Conservation (phyloP, 2,113 vertebrate genomes). For the Sander vitreus region DNA sequence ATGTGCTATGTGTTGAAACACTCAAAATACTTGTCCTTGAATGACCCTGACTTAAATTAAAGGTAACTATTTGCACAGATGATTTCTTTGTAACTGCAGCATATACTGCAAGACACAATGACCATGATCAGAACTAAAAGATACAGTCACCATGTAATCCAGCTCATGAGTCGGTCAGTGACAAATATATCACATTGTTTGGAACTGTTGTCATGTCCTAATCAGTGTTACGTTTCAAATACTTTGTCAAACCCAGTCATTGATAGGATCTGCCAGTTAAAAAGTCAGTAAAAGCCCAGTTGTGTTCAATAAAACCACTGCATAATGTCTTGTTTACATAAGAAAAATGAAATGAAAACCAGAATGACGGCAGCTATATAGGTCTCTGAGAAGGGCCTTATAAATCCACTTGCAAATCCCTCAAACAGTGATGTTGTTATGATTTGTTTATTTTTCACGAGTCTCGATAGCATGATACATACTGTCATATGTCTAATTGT, state of each 20-base stretch:
- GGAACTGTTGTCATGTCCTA: not conserved
- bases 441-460: not conserved
- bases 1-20: not conserved
- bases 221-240: not conserved
- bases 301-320: not conserved
- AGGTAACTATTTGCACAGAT: not conserved
- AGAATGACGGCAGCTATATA: not conserved
- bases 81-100: not conserved
- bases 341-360: not conserved
- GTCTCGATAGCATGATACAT: not conserved
- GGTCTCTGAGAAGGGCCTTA: not conserved
- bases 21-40: slow-evolving; percentile 14
- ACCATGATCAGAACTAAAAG: not conserved
- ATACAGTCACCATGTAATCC: not conserved
- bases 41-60: no score
- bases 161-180: not conserved
- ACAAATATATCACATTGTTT: not conserved
- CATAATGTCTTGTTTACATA: not conserved
- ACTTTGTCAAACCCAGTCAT: not conserved
- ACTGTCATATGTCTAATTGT: not conserved
- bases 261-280: not conserved
- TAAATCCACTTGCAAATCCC: not conserved
- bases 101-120: not conserved
- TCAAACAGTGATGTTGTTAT: not conserved
- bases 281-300: not conserved